These are phyloP conservation scores for Hiodon tergisus DNA, from an alignment of 2,113 vertebrate species.

Conservation along the genomic window DNA sequence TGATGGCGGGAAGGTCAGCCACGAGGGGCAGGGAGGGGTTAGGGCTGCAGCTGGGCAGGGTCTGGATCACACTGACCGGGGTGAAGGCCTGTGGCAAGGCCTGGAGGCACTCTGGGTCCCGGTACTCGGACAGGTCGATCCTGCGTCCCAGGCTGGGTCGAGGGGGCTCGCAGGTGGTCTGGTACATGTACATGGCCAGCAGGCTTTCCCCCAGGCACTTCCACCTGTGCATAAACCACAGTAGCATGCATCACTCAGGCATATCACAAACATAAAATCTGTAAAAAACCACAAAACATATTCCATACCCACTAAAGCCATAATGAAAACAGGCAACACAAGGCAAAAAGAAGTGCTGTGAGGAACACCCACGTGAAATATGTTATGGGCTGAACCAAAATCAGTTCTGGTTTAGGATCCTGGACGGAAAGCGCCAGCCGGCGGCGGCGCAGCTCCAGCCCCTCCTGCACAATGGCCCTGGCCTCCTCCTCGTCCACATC, in stretches of 20 bases:
- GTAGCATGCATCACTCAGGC: no score
- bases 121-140: constrained; percentile 84
- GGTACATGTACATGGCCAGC: constrained; percentile 84
- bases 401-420: constrained; percentile 76
- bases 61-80: constrained; percentile 64
- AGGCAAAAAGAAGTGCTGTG: neutral
- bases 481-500: constrained; percentile 76
- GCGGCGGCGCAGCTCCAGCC: constrained; percentile 75
- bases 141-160: constrained; percentile 80
- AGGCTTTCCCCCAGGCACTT: constrained; percentile 86
- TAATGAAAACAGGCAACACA: neutral
- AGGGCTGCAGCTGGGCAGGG: constrained; percentile 59
- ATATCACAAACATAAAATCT: no score
- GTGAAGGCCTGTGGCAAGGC: constrained; percentile 61
- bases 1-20: constrained; percentile 40
- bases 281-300: no score
- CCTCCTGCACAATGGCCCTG: constrained; percentile 76
- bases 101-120: constrained; percentile 63
- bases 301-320: no score
- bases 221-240: constrained; percentile 68
- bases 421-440: constrained; percentile 69
- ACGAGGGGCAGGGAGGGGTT: constrained; percentile 54
- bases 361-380: constrained; percentile 73
- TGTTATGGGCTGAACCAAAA: constrained; percentile 75
- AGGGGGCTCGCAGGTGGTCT: constrained; percentile 82